Percentiles rank a stretch among this genome's conserved stretches.
Conservation (phyloP, 2,888 invertebrate genomes). For the Sisyra terminalis region DNA sequence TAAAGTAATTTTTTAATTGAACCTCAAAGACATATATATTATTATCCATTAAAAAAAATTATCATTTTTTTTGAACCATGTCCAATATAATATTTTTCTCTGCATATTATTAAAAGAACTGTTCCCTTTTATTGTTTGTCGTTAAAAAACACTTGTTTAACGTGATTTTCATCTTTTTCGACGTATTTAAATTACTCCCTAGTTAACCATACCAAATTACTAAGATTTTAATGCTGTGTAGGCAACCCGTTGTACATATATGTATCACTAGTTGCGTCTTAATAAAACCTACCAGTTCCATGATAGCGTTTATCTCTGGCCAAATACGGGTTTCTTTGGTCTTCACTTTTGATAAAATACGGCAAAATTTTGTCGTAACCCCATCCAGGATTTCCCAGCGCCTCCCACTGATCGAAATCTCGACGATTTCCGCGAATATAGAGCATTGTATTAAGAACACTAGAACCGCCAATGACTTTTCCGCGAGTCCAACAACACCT, state of each 20-base stretch:
- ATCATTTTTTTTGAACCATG: too few relatives aligned
- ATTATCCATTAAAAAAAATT: too few relatives aligned
- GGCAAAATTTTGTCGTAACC: conserved; percentile 62
- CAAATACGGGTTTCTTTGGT: conserved; percentile 77
- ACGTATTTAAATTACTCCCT: too few relatives aligned
- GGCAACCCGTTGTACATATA: background rate
- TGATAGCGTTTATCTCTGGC: conserved; percentile 58
- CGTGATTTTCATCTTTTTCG: too few relatives aligned
- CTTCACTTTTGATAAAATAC: conserved; percentile 75
- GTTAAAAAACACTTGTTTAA: too few relatives aligned
- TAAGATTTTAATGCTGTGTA: background rate
- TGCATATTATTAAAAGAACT: too few relatives aligned
- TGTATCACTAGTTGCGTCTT: background rate
- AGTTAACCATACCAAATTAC: too few relatives aligned
- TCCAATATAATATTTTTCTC: too few relatives aligned
- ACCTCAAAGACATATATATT: too few relatives aligned
- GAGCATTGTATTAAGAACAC: conserved; percentile 79
- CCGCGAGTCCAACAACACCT: conserved; percentile 83
- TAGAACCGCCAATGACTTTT: conserved; percentile 74
- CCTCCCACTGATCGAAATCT: conserved; percentile 80
- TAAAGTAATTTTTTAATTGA: too few relatives aligned
- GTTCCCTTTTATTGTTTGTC: too few relatives aligned
- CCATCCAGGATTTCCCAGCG: conserved; percentile 78
- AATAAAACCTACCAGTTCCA: conserved; percentile 36
- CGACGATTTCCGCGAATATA: conserved; percentile 76